Conservation (phyloP, 2,888 invertebrate species). For the Nomada goodeniana region DNA sequence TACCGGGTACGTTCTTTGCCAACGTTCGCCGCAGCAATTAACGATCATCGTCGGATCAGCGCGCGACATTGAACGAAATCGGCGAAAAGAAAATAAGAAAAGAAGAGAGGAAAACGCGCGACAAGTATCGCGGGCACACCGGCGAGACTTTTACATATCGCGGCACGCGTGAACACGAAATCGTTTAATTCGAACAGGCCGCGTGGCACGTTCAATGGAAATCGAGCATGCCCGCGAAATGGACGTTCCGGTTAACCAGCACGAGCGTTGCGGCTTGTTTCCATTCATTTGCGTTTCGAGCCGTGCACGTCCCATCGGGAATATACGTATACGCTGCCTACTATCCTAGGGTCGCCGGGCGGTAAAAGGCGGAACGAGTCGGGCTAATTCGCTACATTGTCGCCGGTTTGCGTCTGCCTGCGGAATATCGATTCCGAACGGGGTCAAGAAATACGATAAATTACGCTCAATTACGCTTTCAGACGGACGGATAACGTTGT, state of each 20-base stretch:
- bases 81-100: not conserved
- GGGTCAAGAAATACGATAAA: constrained; percentile 51
- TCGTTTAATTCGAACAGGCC: constrained; percentile 65
- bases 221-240: constrained; percentile 65
- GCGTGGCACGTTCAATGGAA: constrained; percentile 46
- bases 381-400: constrained; percentile 67
- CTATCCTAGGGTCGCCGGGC: constrained; percentile 74
- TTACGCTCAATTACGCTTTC: constrained; percentile 47
- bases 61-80: constrained; percentile 4
- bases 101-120: constrained; percentile 15
- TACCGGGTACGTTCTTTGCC: not conserved
- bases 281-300: constrained; percentile 80
- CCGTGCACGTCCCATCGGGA: constrained; percentile 72
- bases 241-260: constrained; percentile 79
- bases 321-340: constrained; percentile 17
- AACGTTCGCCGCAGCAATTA: constrained; percentile 23
- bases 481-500: constrained; percentile 22
- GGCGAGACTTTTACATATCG: constrained; percentile 22
- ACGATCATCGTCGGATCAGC: not conserved
- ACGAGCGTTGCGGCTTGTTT: constrained; percentile 74
- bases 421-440: constrained; percentile 50
- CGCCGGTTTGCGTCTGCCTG: constrained; percentile 36
- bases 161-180: constrained; percentile 62
- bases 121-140: constrained; percentile 30
- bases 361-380: constrained; percentile 52